Percentiles rank a stretch among this genome's conserved stretches.
phyloP scores from a whole-genome alignment of 2,113 vertebrate species.

The Alosa alosa region DNA sequence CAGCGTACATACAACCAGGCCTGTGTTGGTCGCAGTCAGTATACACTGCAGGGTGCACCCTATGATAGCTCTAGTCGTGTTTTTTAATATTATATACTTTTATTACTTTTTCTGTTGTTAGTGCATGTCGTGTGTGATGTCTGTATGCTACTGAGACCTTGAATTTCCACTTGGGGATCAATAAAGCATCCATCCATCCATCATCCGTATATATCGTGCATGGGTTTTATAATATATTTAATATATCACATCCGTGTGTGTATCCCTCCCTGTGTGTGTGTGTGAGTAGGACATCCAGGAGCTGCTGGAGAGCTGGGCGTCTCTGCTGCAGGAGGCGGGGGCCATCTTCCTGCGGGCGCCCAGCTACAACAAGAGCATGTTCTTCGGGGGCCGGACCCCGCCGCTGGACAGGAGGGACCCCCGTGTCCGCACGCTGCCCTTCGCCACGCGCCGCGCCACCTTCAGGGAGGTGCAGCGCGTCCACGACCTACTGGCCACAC shows the following conservation, averaged over 20 bases:
- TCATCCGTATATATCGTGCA: too few relatives aligned
- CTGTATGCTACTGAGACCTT: too few relatives aligned
- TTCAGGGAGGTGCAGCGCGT: slow-evolving; percentile 83
- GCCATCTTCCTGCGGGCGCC: slow-evolving; percentile 82
- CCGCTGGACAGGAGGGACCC: slow-evolving; percentile 75
- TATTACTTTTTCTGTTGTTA: too few relatives aligned
- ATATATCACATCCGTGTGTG: not conserved
- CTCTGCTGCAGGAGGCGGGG: slow-evolving; percentile 75
- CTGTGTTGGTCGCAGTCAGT: too few relatives aligned
- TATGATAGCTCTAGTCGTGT: too few relatives aligned
- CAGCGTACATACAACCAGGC: too few relatives aligned
- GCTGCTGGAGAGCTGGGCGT: slow-evolving; percentile 80
- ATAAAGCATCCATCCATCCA: too few relatives aligned
- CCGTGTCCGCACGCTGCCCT: slow-evolving; percentile 79
- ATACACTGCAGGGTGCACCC: too few relatives aligned
- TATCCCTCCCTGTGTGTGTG: not conserved
- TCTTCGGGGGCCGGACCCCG: slow-evolving; percentile 75
- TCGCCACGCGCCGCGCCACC: slow-evolving; percentile 87
- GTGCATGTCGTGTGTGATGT: too few relatives aligned
- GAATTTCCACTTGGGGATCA: too few relatives aligned
- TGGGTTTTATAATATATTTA: too few relatives aligned
- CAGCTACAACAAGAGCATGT: slow-evolving; percentile 75
- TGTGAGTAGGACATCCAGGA: slow-evolving; percentile 83
- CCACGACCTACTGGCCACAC: slow-evolving; percentile 73
- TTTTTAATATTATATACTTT: too few relatives aligned